phyloP scores from a whole-genome alignment of 2,113 vertebrate genomes.

The Aleadryas rufinucha region DNA sequence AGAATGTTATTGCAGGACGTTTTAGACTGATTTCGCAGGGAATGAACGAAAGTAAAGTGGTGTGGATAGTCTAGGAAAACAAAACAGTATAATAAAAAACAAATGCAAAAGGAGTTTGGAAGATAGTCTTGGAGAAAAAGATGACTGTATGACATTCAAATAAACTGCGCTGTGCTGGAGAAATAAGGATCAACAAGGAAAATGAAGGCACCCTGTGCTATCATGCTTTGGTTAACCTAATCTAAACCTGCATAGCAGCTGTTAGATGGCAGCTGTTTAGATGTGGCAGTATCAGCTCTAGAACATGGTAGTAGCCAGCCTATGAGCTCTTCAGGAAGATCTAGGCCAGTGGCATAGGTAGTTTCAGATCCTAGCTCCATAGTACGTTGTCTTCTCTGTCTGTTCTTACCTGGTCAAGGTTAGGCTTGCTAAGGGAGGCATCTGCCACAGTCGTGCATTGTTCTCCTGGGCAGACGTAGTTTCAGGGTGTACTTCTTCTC shows the following conservation, averaged over 20 bases:
- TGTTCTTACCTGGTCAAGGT: not conserved
- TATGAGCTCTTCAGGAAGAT: not conserved
- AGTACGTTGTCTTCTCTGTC: not conserved
- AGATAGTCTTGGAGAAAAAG: not conserved
- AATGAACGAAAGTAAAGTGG: not conserved
- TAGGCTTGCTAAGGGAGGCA: not conserved
- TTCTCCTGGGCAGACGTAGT: not conserved
- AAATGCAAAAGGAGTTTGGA: not conserved
- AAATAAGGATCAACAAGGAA: not conserved
- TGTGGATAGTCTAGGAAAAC: not conserved
- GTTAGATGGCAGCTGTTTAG: not conserved
- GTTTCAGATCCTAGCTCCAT: not conserved
- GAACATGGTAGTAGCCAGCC: not conserved
- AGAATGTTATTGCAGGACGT: not conserved
- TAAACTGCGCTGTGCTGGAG: not conserved
- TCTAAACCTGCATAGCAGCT: not conserved
- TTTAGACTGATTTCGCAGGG: not conserved
- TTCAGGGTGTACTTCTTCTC: not conserved
- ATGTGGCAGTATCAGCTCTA: not conserved
- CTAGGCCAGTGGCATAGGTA: not conserved
- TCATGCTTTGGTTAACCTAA: not conserved
- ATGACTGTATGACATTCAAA: not conserved
- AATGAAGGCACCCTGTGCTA: not conserved
- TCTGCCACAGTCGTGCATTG: fast-evolving
- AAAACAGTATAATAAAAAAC: not conserved